A percentile compares a stretch with the other conserved stretches of the same genome.
Conservation (phyloP, 2,113 vertebrate genomes). For the Gulo gulo region DNA sequence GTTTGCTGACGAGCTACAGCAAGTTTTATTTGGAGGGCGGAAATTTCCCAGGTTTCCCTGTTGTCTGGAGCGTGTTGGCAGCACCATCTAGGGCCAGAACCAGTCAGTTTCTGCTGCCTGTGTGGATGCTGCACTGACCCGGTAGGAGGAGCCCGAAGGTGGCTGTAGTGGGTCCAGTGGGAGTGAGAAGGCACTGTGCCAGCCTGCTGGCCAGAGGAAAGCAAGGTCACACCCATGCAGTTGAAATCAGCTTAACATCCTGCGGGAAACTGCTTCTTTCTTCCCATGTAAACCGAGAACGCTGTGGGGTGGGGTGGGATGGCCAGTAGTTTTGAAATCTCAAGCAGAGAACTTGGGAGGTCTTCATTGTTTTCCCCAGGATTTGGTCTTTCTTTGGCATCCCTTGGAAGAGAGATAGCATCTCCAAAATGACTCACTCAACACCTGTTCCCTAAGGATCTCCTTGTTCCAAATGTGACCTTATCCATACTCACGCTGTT, state of each 20-base stretch:
- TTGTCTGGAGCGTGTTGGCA: not conserved
- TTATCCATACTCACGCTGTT: not conserved
- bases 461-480: not conserved
- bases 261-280: not conserved
- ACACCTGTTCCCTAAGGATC: not conserved
- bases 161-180: not conserved
- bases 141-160: not conserved
- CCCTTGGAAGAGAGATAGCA: not conserved
- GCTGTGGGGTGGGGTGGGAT: not conserved
- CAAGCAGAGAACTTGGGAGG: not conserved
- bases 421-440: not conserved
- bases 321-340: not conserved
- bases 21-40: not conserved
- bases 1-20: not conserved
- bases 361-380: not conserved
- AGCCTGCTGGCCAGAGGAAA: not conserved
- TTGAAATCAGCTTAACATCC: not conserved
- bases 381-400: not conserved
- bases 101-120: not conserved
- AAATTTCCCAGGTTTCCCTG: not conserved
- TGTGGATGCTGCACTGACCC: accelerated
- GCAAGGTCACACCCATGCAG: not conserved
- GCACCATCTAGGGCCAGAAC: not conserved
- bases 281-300: not conserved
- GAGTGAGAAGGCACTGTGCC: not conserved